phyloP scores from a whole-genome alignment of 2,113 vertebrate genomes.

The Lepus timidus region DNA sequence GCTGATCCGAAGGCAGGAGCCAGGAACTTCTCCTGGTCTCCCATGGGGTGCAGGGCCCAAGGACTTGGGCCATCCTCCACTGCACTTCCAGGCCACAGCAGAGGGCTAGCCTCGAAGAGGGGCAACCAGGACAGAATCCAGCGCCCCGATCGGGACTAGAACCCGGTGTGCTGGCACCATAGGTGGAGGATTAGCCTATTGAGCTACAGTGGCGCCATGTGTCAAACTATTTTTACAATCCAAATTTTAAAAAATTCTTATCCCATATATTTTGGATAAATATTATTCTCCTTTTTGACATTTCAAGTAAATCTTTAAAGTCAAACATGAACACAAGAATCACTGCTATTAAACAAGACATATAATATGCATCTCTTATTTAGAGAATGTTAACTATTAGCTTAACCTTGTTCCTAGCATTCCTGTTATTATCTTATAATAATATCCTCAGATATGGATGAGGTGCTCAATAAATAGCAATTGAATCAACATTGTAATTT shows the following conservation, averaged over 20 bases:
- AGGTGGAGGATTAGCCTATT: no score
- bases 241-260: not conserved
- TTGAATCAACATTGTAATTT: not conserved
- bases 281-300: not conserved
- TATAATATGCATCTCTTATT: not conserved
- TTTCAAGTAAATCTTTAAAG: slow-evolving; percentile 40
- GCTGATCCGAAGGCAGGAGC: no score
- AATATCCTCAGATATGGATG: not conserved
- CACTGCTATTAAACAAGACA: not conserved
- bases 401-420: not conserved
- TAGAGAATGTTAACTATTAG: not conserved
- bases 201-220: no score
- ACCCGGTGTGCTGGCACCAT: no score
- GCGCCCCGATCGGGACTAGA: no score
- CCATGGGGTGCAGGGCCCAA: no score
- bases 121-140: no score
- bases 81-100: no score
- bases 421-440: not conserved
- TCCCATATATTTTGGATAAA: slow-evolving; percentile 37
- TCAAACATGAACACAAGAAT: slow-evolving; percentile 44
- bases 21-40: no score
- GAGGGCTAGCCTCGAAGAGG: no score
- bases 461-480: slow-evolving; percentile 13
- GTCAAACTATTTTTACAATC: not conserved
- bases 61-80: no score